Conservation (phyloP, 1,140 invertebrate genomes). For the Aethina tumida region DNA sequence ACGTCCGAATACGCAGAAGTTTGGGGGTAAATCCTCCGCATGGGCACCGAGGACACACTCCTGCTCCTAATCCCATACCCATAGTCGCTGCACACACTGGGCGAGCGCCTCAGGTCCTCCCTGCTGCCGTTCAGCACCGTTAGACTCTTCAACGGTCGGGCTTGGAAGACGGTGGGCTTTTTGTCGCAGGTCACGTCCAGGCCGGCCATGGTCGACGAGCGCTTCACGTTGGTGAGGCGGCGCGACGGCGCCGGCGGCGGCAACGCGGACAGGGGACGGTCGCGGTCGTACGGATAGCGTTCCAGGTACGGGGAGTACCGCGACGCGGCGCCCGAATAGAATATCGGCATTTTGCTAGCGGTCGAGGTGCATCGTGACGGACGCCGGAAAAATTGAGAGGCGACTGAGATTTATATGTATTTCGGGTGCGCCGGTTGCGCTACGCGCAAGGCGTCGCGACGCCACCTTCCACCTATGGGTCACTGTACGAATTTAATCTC, state of each 20-base stretch:
- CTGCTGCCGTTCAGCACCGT: constrained; percentile 15
- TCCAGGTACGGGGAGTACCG: background rate
- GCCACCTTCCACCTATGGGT: too few relatives aligned
- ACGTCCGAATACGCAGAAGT: constrained; percentile 38
- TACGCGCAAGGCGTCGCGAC: too few relatives aligned
- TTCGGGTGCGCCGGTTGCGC: too few relatives aligned
- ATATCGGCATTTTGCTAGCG: too few relatives aligned
- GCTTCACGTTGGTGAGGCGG: constrained; percentile 6
- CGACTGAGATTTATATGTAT: too few relatives aligned
- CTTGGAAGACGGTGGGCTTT: constrained; percentile 19
- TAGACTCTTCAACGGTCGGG: constrained; percentile 21
- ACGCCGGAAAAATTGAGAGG: too few relatives aligned
- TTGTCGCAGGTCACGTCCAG: constrained; percentile 12
- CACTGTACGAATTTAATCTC: too few relatives aligned
- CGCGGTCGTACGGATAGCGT: constrained; percentile 1
- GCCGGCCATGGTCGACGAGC: constrained; percentile 7
- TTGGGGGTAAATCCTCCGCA: constrained; percentile 55
- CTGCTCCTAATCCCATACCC: background rate
- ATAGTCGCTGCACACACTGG: constrained; percentile 2
- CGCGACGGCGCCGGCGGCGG: constrained; percentile 2
- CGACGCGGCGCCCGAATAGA: constrained; percentile 3
- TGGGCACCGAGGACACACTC: constrained; percentile 30
- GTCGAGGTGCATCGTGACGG: too few relatives aligned
- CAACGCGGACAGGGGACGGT: constrained; percentile 5
- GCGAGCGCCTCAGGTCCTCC: constrained; percentile 13